phyloP scores from a whole-genome alignment of 2,797 vertebrate species.

The Choloepus didactylus region DNA sequence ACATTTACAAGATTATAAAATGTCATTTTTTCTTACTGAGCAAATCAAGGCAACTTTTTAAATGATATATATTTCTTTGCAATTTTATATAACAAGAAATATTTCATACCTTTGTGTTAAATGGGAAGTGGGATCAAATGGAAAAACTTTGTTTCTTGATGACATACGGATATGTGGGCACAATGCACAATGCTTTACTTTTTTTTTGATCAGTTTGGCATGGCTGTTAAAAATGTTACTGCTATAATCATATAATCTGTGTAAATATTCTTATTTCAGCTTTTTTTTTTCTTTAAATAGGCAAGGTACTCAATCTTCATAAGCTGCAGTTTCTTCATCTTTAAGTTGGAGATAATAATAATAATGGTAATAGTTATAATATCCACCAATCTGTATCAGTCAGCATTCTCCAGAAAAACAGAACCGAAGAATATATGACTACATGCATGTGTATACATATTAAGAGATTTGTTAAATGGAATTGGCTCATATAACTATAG shows the following conservation, averaged over 20 bases:
- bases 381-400: not conserved
- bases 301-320: not conserved
- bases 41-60: not conserved
- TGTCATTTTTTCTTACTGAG: not conserved
- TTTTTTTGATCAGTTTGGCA: not conserved
- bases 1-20: slow-evolving; percentile 34
- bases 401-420: no score
- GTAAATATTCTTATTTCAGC: not conserved
- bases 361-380: not conserved
- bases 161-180: not conserved
- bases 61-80: not conserved
- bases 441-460: no score
- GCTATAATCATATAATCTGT: not conserved
- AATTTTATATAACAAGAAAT: not conserved
- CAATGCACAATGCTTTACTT: not conserved
- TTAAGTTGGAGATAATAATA: not conserved
- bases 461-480: no score
- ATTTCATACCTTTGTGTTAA: not conserved
- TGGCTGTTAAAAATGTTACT: not conserved
- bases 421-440: no score
- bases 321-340: not conserved
- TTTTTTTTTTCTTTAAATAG: not conserved
- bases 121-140: not conserved
- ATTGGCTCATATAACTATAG: no score
- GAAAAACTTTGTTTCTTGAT: not conserved